These are phyloP conservation scores for Thamnaconus septentrionalis DNA, from an alignment of 2,113 vertebrate genomes.

Conservation along the genomic window DNA sequence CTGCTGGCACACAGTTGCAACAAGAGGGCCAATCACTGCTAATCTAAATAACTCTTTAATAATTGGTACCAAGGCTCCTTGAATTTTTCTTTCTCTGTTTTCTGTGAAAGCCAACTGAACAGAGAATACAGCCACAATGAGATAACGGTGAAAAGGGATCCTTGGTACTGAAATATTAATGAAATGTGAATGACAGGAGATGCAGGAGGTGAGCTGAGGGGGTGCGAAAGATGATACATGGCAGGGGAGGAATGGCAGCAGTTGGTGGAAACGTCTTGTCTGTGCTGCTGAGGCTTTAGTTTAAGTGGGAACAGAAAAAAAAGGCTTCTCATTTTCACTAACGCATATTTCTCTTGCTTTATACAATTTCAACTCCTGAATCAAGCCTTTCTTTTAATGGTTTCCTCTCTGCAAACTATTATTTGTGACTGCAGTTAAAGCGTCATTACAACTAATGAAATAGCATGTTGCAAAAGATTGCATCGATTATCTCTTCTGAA, in stretches of 20 bases:
- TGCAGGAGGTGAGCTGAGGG: not conserved
- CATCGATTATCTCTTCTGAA: too few relatives aligned
- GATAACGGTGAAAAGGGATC: slow-evolving; percentile 18
- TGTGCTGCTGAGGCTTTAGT: slow-evolving; percentile 38
- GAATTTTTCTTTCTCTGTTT: slow-evolving; percentile 35
- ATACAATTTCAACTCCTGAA: slow-evolving; percentile 1
- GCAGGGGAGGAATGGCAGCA: not conserved
- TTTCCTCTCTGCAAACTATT: too few relatives aligned
- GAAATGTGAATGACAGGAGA: slow-evolving; percentile 43
- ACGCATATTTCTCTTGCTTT: not conserved
- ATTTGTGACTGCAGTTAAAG: too few relatives aligned
- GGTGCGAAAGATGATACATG: slow-evolving; percentile 1
- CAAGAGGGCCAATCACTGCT: slow-evolving; percentile 59
- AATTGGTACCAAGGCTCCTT: slow-evolving; percentile 59
- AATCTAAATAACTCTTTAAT: slow-evolving; percentile 70
- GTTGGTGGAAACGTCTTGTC: slow-evolving; percentile 31
- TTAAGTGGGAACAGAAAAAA: slow-evolving; percentile 9
- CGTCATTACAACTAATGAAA: too few relatives aligned
- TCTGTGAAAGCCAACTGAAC: slow-evolving; percentile 23
- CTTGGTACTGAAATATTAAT: slow-evolving; percentile 61
- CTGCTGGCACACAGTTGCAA: slow-evolving; percentile 44
- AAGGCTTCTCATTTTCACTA: slow-evolving; percentile 13
- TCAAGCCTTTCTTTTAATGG: not conserved
- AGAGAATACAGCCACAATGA: not conserved
- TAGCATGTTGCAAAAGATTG: too few relatives aligned